Evolutionary conservation across 2,888 invertebrate species (phyloP).

Genomic region (Anticlea derivata): DNA sequence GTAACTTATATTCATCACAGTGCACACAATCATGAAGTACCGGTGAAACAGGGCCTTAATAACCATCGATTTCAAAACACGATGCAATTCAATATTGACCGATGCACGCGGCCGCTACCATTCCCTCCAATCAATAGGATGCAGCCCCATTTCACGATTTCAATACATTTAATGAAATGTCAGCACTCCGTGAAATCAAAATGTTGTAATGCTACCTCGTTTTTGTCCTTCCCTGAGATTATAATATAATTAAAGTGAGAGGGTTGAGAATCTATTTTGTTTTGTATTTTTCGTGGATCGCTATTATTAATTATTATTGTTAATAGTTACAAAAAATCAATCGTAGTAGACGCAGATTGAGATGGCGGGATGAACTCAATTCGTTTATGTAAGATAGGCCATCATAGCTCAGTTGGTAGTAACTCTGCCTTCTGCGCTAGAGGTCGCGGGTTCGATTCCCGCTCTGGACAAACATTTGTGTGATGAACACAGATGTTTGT

Average conservation of each 20-base stretch:
- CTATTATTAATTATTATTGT: no score
- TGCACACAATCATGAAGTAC: background rate
- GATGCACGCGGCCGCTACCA: constrained; percentile 62
- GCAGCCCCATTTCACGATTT: constrained; percentile 80
- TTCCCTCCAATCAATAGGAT: constrained; percentile 75
- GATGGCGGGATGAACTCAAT: no score
- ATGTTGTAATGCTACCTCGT: constrained; percentile 64
- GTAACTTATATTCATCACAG: no score
- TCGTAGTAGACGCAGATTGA: no score
- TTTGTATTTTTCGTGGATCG: background rate
- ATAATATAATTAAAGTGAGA: constrained; percentile 27
- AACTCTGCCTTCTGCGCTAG: no score
- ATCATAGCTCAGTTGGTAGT: no score
- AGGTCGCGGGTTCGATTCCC: no score
- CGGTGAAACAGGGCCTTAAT: constrained; percentile 7
- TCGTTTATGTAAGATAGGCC: no score
- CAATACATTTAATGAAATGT: constrained; percentile 82
- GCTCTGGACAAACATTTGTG: no score
- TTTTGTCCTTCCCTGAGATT: constrained; percentile 50
- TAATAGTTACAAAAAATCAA: no score
- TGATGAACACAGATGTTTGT: no score
- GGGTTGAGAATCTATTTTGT: constrained; percentile 8
- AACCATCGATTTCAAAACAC: constrained; percentile 52
- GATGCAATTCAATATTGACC: constrained; percentile 71
- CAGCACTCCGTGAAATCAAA: constrained; percentile 75